Conservation (phyloP, 2,888 invertebrate genomes). For the Acleris holmiana region DNA sequence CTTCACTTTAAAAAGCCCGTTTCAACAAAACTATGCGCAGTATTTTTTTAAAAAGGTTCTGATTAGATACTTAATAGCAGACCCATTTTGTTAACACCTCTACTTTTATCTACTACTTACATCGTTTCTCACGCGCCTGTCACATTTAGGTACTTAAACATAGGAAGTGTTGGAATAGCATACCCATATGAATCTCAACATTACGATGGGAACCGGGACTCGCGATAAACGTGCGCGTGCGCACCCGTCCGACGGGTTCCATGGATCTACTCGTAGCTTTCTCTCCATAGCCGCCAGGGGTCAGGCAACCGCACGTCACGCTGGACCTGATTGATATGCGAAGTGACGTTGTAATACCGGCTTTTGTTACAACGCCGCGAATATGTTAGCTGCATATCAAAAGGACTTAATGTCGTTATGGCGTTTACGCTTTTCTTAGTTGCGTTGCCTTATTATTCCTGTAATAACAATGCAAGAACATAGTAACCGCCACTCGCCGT, state of each 20-base stretch:
- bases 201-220: slow-evolving; percentile 40
- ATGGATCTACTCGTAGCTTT: slow-evolving; percentile 50
- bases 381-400: slow-evolving; percentile 3
- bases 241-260: slow-evolving; percentile 70
- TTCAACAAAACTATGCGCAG: no score
- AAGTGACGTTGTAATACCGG: slow-evolving; percentile 38
- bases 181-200: slow-evolving; percentile 2
- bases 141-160: no score
- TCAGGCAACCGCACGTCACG: slow-evolving; percentile 53
- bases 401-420: neutral
- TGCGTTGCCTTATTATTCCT: no score
- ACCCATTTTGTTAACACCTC: no score
- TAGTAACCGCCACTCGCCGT: no score
- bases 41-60: no score
- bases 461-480: no score
- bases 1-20: no score
- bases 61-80: no score
- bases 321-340: slow-evolving; percentile 36
- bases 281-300: slow-evolving; percentile 55
- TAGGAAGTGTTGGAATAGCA: neutral
- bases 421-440: no score
- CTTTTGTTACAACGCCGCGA: slow-evolving; percentile 24
- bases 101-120: no score
- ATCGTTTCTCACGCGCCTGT: neutral
- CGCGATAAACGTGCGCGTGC: slow-evolving; percentile 61